phyloP scores from a whole-genome alignment of 2,113 vertebrate species.

The Osmerus mordax region DNA sequence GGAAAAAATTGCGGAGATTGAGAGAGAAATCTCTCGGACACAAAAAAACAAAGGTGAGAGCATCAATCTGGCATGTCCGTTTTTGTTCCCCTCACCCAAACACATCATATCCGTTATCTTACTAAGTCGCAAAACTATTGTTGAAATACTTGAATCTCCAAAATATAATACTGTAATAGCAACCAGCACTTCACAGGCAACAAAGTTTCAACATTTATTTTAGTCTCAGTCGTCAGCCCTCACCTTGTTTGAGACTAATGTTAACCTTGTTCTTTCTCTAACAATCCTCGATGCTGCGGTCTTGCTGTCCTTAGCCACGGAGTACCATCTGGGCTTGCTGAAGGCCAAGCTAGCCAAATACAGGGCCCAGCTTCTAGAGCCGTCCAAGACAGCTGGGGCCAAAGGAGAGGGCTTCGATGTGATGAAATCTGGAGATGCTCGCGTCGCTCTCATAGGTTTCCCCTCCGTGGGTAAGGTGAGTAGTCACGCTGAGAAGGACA shows the following conservation, averaged over 20 bases:
- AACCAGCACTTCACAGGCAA: too few species aligned
- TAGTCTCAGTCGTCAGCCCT: background rate
- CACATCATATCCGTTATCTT: background rate
- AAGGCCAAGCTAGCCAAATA: slow-evolving; percentile 98
- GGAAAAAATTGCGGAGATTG: slow-evolving; percentile 94
- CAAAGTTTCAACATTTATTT: too few species aligned
- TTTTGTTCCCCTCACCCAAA: background rate
- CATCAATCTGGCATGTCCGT: background rate
- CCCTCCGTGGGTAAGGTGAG: slow-evolving; percentile 98
- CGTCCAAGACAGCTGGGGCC: slow-evolving; percentile 84
- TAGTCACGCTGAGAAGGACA: slow-evolving; percentile 12
- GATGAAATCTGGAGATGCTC: slow-evolving; percentile 98
- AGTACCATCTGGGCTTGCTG: slow-evolving; percentile 95
- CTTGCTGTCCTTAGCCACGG: slow-evolving; percentile 77
- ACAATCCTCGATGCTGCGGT: too few species aligned
- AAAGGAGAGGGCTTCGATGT: slow-evolving; percentile 99
- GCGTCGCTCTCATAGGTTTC: slow-evolving; percentile 96
- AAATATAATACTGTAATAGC: too few species aligned
- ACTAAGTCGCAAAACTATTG: too few species aligned
- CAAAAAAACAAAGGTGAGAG: slow-evolving; percentile 93
- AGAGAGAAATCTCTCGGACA: slow-evolving; percentile 92
- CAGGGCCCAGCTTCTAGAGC: slow-evolving; percentile 91
- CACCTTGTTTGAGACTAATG: background rate
- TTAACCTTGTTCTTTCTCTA: background rate
- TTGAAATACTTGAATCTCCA: too few species aligned